Conservation (phyloP, 2,888 invertebrate species). For the Coronaproctus castanopsis region DNA sequence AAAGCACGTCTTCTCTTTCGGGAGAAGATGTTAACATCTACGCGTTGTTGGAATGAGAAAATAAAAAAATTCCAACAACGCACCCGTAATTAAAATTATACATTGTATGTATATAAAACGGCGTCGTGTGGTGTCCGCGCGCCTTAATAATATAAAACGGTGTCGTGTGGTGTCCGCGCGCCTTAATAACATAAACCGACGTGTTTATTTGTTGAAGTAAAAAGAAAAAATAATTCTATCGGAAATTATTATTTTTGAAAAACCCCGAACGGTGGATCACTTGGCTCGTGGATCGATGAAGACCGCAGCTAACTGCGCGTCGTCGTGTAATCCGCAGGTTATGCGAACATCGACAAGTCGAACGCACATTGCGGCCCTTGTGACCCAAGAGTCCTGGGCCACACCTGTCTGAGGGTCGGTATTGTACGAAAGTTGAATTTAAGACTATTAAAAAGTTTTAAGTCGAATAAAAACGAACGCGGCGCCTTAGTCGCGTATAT, state of each 20-base stretch:
- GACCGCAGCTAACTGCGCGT: slow-evolving; percentile 33
- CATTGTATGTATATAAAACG: no score
- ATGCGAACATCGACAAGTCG: slow-evolving; percentile 40
- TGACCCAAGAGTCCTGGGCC: slow-evolving; percentile 29
- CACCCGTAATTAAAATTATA: no score
- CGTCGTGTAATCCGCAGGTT: slow-evolving; percentile 29
- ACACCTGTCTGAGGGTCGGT: slow-evolving; percentile 31
- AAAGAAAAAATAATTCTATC: background rate
- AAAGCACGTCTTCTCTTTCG: no score
- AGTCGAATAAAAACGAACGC: no score
- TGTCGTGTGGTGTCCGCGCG: background rate
- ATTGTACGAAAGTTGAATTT: no score
- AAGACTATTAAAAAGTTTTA: no score
- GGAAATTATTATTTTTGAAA: background rate
- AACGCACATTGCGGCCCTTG: slow-evolving; percentile 38
- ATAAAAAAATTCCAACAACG: no score
- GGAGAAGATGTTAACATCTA: no score
- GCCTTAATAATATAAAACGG: background rate
- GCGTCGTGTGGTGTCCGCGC: background rate
- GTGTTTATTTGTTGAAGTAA: background rate
- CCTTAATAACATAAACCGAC: background rate
- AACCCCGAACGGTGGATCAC: slow-evolving; percentile 35
- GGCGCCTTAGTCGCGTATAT: no score
- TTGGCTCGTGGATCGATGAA: slow-evolving; percentile 40
- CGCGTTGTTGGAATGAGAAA: no score